phyloP scores from a whole-genome alignment of 2,888 invertebrate species.

The Lysandra coridon region DNA sequence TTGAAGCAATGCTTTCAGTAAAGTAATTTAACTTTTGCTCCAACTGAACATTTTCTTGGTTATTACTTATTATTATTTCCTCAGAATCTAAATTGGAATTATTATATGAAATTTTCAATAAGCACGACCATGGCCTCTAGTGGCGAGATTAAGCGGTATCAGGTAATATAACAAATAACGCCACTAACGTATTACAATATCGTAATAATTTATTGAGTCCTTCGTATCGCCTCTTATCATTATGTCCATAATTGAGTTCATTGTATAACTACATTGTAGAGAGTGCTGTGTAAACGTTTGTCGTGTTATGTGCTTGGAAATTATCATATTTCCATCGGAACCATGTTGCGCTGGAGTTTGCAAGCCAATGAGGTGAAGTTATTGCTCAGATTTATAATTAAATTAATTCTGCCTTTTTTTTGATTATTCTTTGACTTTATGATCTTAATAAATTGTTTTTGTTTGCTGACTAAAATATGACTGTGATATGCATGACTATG shows the following conservation, averaged over 20 bases:
- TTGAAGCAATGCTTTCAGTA: too few species aligned
- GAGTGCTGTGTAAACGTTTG: conserved; percentile 60
- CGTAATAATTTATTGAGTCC: conserved; percentile 53
- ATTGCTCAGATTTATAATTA: not conserved
- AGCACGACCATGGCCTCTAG: not conserved
- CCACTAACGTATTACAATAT: conserved; percentile 32
- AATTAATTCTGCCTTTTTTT: not conserved
- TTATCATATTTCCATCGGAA: conserved; percentile 36
- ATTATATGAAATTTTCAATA: not conserved
- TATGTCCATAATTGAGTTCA: conserved; percentile 70
- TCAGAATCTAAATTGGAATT: not conserved
- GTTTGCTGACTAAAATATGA: conserved; percentile 2
- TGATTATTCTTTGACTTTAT: not conserved
- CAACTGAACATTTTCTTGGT: too few species aligned
- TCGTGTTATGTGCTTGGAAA: conserved; percentile 44
- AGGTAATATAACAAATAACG: conserved; percentile 29
- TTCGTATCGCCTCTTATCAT: conserved; percentile 71
- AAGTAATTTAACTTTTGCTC: too few species aligned
- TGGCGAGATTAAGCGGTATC: conserved; percentile 45
- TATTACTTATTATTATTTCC: not conserved
- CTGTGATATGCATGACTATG: too few species aligned
- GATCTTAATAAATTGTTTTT: not conserved
- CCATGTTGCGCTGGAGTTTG: conserved; percentile 62
- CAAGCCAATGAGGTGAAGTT: conserved; percentile 56
- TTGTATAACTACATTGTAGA: conserved; percentile 54